Conservation (phyloP, 2,113 vertebrate species). For the Hyperopisus bebe region DNA sequence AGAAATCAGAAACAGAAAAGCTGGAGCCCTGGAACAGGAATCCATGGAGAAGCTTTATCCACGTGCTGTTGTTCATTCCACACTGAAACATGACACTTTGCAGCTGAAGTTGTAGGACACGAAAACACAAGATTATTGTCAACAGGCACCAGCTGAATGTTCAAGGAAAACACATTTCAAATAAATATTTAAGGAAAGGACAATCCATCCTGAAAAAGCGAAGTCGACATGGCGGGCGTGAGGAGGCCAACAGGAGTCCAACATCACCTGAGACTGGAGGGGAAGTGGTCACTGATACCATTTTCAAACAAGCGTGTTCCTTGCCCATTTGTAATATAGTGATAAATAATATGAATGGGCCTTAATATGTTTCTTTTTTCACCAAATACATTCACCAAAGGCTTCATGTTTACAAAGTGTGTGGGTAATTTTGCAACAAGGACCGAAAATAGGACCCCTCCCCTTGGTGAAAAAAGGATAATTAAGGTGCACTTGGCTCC, state of each 20-base stretch:
- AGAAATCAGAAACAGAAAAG: not conserved
- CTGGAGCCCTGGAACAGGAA: not conserved
- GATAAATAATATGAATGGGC: not conserved
- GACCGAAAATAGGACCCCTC: not conserved
- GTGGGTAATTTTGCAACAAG: not conserved
- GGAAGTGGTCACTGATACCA: not conserved
- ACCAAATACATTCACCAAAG: not conserved
- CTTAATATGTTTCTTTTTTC: not conserved
- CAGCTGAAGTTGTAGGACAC: not conserved
- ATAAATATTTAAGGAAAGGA: not conserved
- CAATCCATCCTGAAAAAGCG: not conserved
- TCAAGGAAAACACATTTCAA: not conserved
- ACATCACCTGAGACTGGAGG: not conserved
- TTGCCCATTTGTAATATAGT: not conserved
- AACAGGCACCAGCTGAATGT: not conserved
- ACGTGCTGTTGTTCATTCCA: not conserved
- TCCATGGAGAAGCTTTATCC: not conserved
- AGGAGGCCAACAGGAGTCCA: not conserved
- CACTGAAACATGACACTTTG: not conserved
- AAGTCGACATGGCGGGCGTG: not conserved
- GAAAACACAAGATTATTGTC: not conserved
- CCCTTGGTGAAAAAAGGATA: not conserved
- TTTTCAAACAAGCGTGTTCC: not conserved
- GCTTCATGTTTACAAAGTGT: not conserved
- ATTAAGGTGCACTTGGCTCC: not conserved